Conservation (phyloP, 2,113 vertebrate species). For the Sapayoa aenigma region DNA sequence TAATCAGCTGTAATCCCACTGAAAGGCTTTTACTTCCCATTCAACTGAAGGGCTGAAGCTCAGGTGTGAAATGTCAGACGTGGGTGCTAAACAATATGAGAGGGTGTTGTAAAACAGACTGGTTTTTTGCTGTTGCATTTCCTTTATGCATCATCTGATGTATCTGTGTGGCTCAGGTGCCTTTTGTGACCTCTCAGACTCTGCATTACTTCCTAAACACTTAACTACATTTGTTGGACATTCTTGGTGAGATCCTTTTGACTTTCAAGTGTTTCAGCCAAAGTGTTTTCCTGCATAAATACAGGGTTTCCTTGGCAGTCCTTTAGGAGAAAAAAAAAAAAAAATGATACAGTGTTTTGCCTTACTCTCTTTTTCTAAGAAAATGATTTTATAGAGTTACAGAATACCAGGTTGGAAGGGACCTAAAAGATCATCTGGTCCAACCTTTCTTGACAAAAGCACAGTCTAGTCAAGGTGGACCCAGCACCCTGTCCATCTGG, state of each 20-base stretch:
- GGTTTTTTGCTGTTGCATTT: neutral
- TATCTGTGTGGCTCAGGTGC: neutral
- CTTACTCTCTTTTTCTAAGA: neutral
- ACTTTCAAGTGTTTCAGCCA: neutral
- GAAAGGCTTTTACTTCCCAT: neutral
- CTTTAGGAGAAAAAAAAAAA: too few relatives aligned
- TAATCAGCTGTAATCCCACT: neutral
- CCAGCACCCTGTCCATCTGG: neutral
- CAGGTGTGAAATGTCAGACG: conserved; percentile 35
- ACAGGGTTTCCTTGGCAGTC: neutral
- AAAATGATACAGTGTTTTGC: neutral
- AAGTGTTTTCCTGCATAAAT: neutral
- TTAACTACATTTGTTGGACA: neutral
- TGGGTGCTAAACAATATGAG: neutral
- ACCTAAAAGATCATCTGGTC: neutral
- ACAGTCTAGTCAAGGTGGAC: neutral
- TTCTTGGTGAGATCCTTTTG: neutral
- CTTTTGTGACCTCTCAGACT: neutral
- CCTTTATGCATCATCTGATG: neutral
- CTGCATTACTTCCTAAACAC: neutral
- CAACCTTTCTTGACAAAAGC: neutral
- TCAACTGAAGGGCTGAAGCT: neutral
- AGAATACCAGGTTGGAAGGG: neutral
- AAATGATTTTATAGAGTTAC: neutral
- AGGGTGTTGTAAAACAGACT: neutral